phyloP scores from a whole-genome alignment of 2,888 invertebrate genomes.

The Hydrotaea cyrtoneurina region DNA sequence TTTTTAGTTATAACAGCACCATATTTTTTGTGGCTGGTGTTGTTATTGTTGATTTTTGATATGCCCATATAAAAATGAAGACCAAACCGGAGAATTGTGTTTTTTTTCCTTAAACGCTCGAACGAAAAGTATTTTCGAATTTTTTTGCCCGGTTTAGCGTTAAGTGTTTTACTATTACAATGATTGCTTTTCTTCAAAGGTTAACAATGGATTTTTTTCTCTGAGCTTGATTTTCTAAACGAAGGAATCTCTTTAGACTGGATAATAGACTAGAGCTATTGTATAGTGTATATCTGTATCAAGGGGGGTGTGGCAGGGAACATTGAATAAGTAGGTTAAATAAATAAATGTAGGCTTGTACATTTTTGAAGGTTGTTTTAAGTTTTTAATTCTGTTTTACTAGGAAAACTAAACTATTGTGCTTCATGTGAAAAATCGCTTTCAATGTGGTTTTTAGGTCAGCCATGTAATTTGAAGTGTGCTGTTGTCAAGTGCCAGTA shows the following conservation, averaged over 20 bases:
- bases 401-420: background rate
- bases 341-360: no score
- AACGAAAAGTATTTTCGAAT: background rate
- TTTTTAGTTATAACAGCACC: slow-evolving; percentile 55
- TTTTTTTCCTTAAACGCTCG: background rate
- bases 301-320: no score
- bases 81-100: no score
- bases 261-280: no score
- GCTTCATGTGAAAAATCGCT: slow-evolving; percentile 4
- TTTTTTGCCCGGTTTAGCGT: background rate
- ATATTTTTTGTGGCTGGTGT: background rate
- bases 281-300: no score
- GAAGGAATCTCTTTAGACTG: no score
- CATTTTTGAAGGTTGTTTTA: background rate
- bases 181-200: slow-evolving; percentile 1
- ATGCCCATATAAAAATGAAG: background rate
- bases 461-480: background rate
- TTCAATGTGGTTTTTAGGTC: slow-evolving; percentile 14
- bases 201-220: background rate
- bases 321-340: no score
- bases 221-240: no score
- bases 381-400: background rate
- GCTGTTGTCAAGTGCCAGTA: slow-evolving; percentile 6
- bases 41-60: slow-evolving; percentile 17
- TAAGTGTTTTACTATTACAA: slow-evolving; percentile 28